A percentile compares a stretch with the other conserved stretches of the same genome.
Conservation (phyloP, 2,113 vertebrate species). For the Cebidichthys violaceus region DNA sequence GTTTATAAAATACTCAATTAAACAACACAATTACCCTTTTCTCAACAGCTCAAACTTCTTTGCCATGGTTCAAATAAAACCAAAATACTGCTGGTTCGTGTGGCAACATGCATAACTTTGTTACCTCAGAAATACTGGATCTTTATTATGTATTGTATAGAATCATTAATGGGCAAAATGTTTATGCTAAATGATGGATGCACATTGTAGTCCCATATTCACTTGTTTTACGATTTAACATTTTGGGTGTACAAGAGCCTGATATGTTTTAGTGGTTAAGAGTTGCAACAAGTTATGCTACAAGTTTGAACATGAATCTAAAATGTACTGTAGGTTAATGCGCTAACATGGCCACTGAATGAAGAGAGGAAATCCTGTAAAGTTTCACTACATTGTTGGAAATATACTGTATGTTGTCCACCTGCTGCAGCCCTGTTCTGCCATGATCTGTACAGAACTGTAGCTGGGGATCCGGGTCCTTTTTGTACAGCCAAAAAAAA, state of each 20-base stretch:
- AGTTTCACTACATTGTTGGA: neutral
- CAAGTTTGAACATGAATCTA: neutral
- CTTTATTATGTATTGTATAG: neutral
- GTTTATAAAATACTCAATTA: conserved; percentile 18
- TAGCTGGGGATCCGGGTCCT: no score
- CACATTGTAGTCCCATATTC: neutral
- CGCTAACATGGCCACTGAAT: neutral
- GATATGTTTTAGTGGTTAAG: neutral
- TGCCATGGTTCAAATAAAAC: neutral
- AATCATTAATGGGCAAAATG: neutral
- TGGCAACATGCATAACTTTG: neutral
- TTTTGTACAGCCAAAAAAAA: no score
- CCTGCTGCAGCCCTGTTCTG: neutral
- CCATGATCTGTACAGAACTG: no score
- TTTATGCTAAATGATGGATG: neutral
- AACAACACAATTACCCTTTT: neutral
- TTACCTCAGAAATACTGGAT: neutral
- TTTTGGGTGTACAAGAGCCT: neutral
- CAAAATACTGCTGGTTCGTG: neutral
- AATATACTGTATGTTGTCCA: neutral
- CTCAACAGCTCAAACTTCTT: neutral
- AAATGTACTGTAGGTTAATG: neutral
- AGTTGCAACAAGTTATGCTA: neutral
- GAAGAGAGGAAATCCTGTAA: neutral
- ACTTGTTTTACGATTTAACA: neutral